phyloP scores from a whole-genome alignment of 2,888 invertebrate species.

The Druceiella hillmani region DNA sequence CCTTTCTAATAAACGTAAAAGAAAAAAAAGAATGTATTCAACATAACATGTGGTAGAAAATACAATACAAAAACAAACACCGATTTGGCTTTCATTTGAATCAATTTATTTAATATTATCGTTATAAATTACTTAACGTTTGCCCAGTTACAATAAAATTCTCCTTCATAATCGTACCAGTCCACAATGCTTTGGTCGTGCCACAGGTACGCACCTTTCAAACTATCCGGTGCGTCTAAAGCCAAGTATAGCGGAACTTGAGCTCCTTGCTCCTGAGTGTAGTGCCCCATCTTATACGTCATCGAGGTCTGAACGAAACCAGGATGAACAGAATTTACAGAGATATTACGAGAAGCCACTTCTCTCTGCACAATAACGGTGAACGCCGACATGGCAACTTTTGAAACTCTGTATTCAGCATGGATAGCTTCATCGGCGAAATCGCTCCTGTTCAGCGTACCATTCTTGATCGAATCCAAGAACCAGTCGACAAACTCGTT shows the following conservation, averaged over 20 bases:
- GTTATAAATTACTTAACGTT: no score
- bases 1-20: no score
- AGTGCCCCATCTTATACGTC: slow-evolving; percentile 56
- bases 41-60: no score
- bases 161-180: slow-evolving; percentile 45
- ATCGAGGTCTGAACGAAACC: slow-evolving; percentile 76
- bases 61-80: no score
- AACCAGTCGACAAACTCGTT: slow-evolving; percentile 58
- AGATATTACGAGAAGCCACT: slow-evolving; percentile 52
- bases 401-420: slow-evolving; percentile 61
- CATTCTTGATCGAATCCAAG: slow-evolving; percentile 39
- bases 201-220: slow-evolving; percentile 66
- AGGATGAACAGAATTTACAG: slow-evolving; percentile 61
- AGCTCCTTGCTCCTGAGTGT: slow-evolving; percentile 52
- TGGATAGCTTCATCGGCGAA: slow-evolving; percentile 47
- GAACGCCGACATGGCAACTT: slow-evolving; percentile 65
- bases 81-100: no score
- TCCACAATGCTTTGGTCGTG: slow-evolving; percentile 47
- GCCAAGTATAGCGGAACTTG: slow-evolving; percentile 51
- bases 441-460: slow-evolving; percentile 31
- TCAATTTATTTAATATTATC: no score
- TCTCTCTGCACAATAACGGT: slow-evolving; percentile 59
- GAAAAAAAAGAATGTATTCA: no score
- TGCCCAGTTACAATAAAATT: no score
- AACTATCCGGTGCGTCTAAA: slow-evolving; percentile 41